Conservation (phyloP, 1,140 invertebrate genomes). For the Papilio xuthus region DNA sequence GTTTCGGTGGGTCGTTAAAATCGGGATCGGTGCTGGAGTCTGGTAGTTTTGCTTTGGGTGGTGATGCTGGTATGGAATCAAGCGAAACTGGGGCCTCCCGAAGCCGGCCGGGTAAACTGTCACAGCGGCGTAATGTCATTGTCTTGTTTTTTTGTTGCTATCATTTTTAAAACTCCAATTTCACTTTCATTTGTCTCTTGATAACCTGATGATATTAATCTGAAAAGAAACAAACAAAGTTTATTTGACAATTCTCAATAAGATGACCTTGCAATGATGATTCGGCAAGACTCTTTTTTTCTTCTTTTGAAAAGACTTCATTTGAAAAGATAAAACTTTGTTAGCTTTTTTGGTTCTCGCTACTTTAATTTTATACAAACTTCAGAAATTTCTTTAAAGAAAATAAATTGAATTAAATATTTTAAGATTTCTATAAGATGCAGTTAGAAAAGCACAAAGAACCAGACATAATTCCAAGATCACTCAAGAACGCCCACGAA, state of each 20-base stretch:
- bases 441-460: background rate
- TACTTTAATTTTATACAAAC: too few relatives aligned
- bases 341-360: too few relatives aligned
- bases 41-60: constrained; percentile 52
- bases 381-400: background rate
- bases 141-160: constrained; percentile 56
- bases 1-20: constrained; percentile 55
- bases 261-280: too few relatives aligned
- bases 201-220: background rate
- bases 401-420: background rate
- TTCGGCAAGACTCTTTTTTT: too few relatives aligned
- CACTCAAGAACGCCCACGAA: constrained; percentile 12
- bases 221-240: background rate
- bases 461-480: background rate
- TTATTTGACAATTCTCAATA: too few relatives aligned
- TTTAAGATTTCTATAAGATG: background rate
- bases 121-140: constrained; percentile 75
- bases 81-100: constrained; percentile 51
- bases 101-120: constrained; percentile 69
- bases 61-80: constrained; percentile 46
- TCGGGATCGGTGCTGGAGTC: constrained; percentile 66
- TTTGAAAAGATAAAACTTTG: too few relatives aligned
- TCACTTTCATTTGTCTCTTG: constrained; percentile 38
- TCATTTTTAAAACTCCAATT: constrained; percentile 60
- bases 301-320: too few relatives aligned